A percentile compares a stretch with the other conserved stretches of the same genome.
Evolutionary conservation across 2,113 vertebrate genomes (phyloP).

Genomic region (Capricornis sumatraensis): DNA sequence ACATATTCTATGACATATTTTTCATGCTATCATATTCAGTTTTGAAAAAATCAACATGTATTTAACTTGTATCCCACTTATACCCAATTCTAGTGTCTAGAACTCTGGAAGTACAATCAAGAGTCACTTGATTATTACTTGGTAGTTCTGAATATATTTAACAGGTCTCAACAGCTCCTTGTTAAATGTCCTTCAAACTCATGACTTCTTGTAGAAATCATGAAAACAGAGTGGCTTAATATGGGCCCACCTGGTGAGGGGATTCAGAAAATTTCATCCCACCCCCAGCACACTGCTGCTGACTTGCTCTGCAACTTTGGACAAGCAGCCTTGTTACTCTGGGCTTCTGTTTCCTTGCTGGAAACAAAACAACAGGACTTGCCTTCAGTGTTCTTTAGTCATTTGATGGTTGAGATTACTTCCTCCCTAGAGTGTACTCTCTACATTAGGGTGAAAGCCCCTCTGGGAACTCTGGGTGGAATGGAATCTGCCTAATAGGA

Average conservation of each 20-base stretch:
- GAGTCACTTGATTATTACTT: conserved; percentile 64
- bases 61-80: conserved; percentile 61
- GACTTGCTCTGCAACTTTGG: not conserved
- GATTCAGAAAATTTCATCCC: not conserved
- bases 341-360: not conserved
- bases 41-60: conserved; percentile 46
- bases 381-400: not conserved
- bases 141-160: conserved; percentile 66
- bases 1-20: not conserved
- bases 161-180: conserved; percentile 52
- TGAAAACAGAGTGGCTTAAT: conserved; percentile 15
- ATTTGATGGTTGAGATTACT: not conserved
- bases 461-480: not conserved
- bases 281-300: not conserved
- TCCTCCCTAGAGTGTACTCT: not conserved
- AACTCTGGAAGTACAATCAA: conserved; percentile 54
- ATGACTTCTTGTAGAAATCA: conserved; percentile 43
- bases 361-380: not conserved
- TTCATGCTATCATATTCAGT: conserved; percentile 24
- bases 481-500: not conserved
- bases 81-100: conserved; percentile 59
- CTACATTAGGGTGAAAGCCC: not conserved
- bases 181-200: conserved; percentile 61
- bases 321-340: not conserved
- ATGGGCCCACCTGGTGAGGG: not conserved